Conservation (phyloP, 2,888 invertebrate species). For the Zygaena filipendulae region DNA sequence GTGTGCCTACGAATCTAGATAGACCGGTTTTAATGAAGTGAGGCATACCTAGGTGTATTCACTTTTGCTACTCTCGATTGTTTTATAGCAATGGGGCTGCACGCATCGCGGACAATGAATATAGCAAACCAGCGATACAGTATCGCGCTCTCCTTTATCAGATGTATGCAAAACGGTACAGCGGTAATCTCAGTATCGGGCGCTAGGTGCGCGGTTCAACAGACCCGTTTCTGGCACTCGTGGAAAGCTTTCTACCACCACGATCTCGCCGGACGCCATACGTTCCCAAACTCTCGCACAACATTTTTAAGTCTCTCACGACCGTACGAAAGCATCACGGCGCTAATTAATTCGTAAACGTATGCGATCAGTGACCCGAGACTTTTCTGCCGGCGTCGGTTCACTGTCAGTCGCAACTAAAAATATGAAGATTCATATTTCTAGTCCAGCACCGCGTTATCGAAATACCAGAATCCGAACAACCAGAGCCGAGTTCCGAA, state of each 20-base stretch:
- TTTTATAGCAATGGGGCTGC: too few species aligned
- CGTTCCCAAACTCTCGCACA: slow-evolving; percentile 28
- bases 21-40: too few species aligned
- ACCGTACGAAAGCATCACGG: slow-evolving; percentile 22
- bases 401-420: slow-evolving; percentile 11
- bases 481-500: slow-evolving; percentile 1
- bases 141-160: too few species aligned
- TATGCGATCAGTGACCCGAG: slow-evolving; percentile 23
- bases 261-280: slow-evolving; percentile 31
- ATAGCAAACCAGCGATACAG: too few species aligned
- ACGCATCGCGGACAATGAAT: too few species aligned
- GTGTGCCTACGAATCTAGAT: too few species aligned
- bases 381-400: too few species aligned
- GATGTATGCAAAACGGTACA: slow-evolving; percentile 40
- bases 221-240: slow-evolving; percentile 20
- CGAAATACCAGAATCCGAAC: slow-evolving; percentile 5
- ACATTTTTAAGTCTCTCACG: slow-evolving; percentile 26
- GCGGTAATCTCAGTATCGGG: slow-evolving; percentile 18
- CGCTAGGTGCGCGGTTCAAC: slow-evolving; percentile 8
- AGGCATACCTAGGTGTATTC: too few species aligned
- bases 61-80: too few species aligned
- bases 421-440: slow-evolving; percentile 9
- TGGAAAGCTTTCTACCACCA: slow-evolving; percentile 40
- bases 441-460: neutral
- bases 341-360: slow-evolving; percentile 30